These are phyloP conservation scores for Merodon equestris DNA, from an alignment of 2,888 invertebrate genomes.

Conservation along the genomic window DNA sequence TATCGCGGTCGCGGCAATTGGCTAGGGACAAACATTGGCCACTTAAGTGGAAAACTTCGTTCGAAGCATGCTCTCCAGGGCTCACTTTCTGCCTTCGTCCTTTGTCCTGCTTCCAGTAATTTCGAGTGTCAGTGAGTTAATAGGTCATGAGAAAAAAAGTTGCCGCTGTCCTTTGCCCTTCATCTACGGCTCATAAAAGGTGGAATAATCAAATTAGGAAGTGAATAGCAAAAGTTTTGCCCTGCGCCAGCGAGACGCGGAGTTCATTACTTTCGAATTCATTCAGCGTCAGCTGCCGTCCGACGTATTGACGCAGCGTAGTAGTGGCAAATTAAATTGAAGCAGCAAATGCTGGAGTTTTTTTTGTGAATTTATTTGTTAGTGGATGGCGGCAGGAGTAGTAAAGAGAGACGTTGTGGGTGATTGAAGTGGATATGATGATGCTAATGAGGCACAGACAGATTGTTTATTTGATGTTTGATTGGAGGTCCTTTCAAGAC, in stretches of 20 bases:
- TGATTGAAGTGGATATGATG: neutral
- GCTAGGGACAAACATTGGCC: constrained; percentile 19
- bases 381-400: too few species aligned
- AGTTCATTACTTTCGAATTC: constrained; percentile 48
- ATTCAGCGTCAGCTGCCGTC: constrained; percentile 30
- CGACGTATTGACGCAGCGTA: neutral
- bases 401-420: constrained; percentile 3
- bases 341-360: too few species aligned
- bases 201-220: constrained; percentile 40
- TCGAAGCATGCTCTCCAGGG: too few species aligned
- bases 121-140: constrained; percentile 18
- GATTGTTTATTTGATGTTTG: too few species aligned
- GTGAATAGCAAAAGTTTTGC: constrained; percentile 35
- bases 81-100: too few species aligned
- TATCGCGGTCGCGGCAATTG: constrained; percentile 6
- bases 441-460: neutral
- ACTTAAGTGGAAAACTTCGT: constrained; percentile 7
- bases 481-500: too few species aligned
- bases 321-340: too few species aligned
- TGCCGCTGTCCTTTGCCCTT: too few species aligned
- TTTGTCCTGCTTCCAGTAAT: too few species aligned
- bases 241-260: too few species aligned
- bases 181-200: constrained; percentile 21
- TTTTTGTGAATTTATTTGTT: too few species aligned
- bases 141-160: constrained; percentile 28